phyloP scores from a whole-genome alignment of 2,113 vertebrate genomes.

The Bucco capensis region DNA sequence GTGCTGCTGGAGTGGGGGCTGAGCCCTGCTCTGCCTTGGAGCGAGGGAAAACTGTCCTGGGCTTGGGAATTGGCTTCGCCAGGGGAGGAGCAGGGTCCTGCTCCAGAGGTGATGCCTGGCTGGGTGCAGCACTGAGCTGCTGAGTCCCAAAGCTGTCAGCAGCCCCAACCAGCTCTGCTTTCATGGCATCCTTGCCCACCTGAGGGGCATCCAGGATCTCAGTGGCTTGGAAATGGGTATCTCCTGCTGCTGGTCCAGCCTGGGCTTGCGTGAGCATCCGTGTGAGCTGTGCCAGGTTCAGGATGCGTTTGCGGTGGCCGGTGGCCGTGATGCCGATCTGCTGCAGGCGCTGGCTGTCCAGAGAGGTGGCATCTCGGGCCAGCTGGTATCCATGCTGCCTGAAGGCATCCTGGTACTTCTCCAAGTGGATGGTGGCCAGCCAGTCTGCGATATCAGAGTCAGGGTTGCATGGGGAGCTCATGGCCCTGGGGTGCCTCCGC shows the following conservation, averaged over 20 bases:
- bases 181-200: background rate
- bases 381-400: constrained; percentile 77
- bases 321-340: constrained; percentile 88
- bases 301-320: constrained; percentile 92
- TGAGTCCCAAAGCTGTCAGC: background rate
- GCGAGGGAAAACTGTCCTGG: constrained; percentile 88
- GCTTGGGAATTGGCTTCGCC: constrained; percentile 87
- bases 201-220: background rate
- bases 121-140: fast-evolving
- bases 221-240: background rate
- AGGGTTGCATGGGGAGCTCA: constrained; percentile 34
- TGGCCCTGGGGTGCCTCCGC: constrained; percentile 24
- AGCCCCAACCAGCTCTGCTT: background rate
- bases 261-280: constrained; percentile 12
- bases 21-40: constrained; percentile 21
- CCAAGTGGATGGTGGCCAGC: constrained; percentile 85
- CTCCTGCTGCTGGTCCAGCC: background rate
- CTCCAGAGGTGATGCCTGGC: background rate
- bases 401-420: constrained; percentile 86
- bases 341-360: constrained; percentile 80
- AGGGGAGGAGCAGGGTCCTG: background rate
- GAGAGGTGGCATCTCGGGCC: constrained; percentile 74
- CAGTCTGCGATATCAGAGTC: constrained; percentile 82
- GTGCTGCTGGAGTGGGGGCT: background rate
- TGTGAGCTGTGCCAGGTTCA: constrained; percentile 75